Evolutionary conservation across 2,113 vertebrate species (phyloP).

Genomic region (Elachura formosa): DNA sequence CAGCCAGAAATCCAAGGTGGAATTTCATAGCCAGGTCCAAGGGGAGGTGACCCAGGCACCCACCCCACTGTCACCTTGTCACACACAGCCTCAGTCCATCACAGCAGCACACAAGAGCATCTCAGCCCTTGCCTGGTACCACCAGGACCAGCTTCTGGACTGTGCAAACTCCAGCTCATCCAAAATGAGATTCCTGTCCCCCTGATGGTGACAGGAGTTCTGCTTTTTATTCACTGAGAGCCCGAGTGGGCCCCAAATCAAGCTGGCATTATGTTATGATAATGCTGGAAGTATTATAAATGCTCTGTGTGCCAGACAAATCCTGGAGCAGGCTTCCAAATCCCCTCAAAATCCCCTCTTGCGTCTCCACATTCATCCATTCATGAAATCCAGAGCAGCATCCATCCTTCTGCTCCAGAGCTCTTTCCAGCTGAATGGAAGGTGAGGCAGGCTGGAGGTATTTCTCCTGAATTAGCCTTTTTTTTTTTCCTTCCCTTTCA

Average conservation of each 20-base stretch:
- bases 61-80: not conserved
- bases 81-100: not conserved
- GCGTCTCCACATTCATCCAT: constrained; percentile 17
- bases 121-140: not conserved
- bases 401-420: not conserved
- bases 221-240: not conserved
- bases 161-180: fast-evolving
- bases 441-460: not conserved
- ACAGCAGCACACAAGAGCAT: not conserved
- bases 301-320: constrained; percentile 34
- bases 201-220: not conserved
- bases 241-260: not conserved
- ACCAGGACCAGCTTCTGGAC: not conserved
- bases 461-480: not conserved
- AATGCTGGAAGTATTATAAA: constrained; percentile 36
- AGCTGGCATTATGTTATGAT: not conserved
- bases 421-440: not conserved
- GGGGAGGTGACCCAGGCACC: not conserved
- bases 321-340: constrained; percentile 55
- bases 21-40: not conserved
- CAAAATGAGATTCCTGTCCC: not conserved
- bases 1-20: not conserved
- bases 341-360: constrained; percentile 48
- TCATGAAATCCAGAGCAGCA: constrained; percentile 50
- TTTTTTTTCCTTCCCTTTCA: not conserved